Conservation (phyloP, 1,140 invertebrate species). For the Drosophila biarmipes region DNA sequence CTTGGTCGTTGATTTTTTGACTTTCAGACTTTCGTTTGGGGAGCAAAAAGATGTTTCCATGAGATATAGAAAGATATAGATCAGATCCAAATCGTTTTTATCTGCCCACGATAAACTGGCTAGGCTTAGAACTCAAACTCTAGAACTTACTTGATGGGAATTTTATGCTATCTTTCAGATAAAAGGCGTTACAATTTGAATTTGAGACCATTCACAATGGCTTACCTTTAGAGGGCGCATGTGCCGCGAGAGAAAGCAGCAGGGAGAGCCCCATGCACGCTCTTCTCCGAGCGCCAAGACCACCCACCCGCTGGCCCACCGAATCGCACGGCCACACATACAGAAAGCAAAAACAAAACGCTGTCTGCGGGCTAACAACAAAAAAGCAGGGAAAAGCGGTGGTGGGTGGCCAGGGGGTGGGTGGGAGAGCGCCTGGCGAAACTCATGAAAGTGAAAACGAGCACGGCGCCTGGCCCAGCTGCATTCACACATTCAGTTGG, state of each 20-base stretch:
- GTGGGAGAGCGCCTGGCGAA: conserved; percentile 59
- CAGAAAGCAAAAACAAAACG: conserved; percentile 44
- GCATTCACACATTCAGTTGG: conserved; percentile 72
- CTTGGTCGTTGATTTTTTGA: background rate
- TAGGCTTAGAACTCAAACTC: too few relatives aligned
- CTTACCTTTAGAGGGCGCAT: conserved; percentile 26
- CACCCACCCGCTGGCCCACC: conserved; percentile 21
- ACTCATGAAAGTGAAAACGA: conserved; percentile 79
- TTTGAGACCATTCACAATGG: background rate
- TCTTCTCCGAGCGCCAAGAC: conserved; percentile 9
- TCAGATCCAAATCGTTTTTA: too few relatives aligned
- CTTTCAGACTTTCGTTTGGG: too few relatives aligned
- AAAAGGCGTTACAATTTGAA: background rate
- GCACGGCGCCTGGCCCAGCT: conserved; percentile 54
- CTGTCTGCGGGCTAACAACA: conserved; percentile 30
- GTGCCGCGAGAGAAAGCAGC: conserved; percentile 34
- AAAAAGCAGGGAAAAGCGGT: conserved; percentile 16
- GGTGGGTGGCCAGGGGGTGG: conserved; percentile 1
- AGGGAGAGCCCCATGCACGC: conserved; percentile 29
- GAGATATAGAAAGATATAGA: too few relatives aligned
- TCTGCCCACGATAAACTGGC: too few relatives aligned
- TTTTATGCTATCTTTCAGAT: background rate
- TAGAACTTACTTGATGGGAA: too few relatives aligned
- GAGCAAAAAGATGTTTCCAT: too few relatives aligned
- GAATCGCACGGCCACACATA: conserved; percentile 20